These are phyloP conservation scores for Nannoperca australis DNA, from an alignment of 2,797 vertebrate genomes.

Conservation along the genomic window DNA sequence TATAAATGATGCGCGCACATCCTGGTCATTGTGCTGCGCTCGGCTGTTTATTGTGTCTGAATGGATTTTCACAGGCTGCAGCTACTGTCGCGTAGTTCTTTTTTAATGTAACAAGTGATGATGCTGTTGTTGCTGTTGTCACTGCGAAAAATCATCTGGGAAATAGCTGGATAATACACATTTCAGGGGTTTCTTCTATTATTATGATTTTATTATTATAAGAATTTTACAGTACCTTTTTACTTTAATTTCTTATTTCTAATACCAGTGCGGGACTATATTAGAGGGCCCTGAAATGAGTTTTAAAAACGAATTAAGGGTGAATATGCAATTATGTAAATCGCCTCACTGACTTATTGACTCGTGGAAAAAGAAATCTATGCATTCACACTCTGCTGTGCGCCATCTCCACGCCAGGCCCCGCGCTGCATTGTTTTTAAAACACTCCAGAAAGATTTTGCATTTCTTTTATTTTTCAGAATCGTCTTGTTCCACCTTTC, in stretches of 20 bases:
- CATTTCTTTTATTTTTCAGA: background rate
- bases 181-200: background rate
- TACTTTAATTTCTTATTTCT: background rate
- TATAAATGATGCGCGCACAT: slow-evolving; percentile 68
- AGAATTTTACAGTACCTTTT: background rate
- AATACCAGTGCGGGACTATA: background rate
- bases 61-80: slow-evolving; percentile 45
- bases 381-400: slow-evolving; percentile 2
- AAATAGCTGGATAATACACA: background rate
- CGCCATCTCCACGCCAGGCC: slow-evolving; percentile 5
- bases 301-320: slow-evolving; percentile 24
- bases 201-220: background rate
- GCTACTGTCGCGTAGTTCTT: slow-evolving; percentile 36
- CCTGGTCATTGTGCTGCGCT: slow-evolving; percentile 54
- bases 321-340: slow-evolving; percentile 57
- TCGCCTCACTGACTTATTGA: slow-evolving; percentile 56
- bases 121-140: slow-evolving; percentile 29
- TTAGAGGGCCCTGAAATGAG: background rate
- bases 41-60: slow-evolving; percentile 54
- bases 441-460: background rate
- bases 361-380: slow-evolving; percentile 10
- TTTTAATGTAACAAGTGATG: slow-evolving; percentile 51
- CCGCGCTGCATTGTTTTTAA: background rate
- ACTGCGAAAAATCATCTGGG: background rate
- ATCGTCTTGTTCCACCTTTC: slow-evolving; percentile 19